Conservation (phyloP, 2,113 vertebrate species). For the Megaptera novaeangliae region DNA sequence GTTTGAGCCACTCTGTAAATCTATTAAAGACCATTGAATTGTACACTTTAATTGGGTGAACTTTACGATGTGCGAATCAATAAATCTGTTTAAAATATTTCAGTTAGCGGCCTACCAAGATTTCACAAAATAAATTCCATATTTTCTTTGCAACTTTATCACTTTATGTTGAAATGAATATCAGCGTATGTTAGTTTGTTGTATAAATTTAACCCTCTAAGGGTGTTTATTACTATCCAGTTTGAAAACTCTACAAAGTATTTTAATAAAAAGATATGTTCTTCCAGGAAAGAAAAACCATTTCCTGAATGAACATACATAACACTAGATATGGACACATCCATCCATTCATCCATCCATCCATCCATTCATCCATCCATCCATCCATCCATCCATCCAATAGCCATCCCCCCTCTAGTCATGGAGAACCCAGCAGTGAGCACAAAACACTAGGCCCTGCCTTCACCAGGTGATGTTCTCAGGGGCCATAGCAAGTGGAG, state of each 20-base stretch:
- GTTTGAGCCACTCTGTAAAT: not conserved
- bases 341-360: not conserved
- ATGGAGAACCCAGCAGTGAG: not conserved
- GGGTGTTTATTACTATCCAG: not conserved
- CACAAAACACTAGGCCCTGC: not conserved
- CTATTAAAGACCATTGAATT: not conserved
- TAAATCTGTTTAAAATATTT: slow-evolving; percentile 4
- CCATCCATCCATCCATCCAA: not conserved
- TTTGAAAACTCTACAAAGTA: not conserved
- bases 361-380: not conserved
- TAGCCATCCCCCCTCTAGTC: not conserved
- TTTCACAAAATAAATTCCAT: not conserved
- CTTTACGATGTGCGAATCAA: not conserved
- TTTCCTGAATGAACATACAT: not conserved
- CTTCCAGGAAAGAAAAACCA: not conserved
- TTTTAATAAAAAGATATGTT: not conserved
- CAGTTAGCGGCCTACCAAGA: not conserved
- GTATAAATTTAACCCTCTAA: not conserved
- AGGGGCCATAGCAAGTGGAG: no score
- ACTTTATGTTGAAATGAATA: not conserved
- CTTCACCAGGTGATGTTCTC: not conserved
- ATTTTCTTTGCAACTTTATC: not conserved
- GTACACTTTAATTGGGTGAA: not conserved
- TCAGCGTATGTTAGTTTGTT: not conserved
- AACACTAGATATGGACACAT: not conserved